Evolutionary conservation across 2,113 vertebrate species (phyloP).

Genomic region (Aleadryas rufinucha): DNA sequence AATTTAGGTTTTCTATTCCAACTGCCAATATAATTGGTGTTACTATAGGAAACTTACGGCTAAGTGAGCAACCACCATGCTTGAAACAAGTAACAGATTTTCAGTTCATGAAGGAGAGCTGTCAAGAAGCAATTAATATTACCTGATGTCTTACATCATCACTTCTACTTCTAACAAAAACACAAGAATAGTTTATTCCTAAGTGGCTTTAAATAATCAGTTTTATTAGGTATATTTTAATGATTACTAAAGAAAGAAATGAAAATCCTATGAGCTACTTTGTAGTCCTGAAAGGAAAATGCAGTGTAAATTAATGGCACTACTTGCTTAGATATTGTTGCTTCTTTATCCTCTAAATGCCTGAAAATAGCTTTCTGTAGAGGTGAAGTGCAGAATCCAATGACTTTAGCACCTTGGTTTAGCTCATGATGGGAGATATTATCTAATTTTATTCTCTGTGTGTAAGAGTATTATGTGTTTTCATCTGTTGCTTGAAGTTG

Average conservation of each 20-base stretch:
- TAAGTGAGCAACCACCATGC: background rate
- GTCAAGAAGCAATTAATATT: background rate
- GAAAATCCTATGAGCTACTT: background rate
- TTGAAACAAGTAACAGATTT: background rate
- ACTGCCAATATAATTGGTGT: background rate
- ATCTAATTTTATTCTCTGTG: background rate
- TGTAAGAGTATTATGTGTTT: background rate
- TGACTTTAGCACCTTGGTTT: background rate
- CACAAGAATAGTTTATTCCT: background rate
- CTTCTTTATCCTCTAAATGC: background rate
- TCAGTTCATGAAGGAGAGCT: background rate
- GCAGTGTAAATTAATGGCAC: background rate
- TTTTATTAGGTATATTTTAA: background rate
- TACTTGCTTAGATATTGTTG: background rate
- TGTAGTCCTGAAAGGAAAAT: background rate
- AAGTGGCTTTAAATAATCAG: background rate
- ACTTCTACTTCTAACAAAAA: background rate
- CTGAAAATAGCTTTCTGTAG: background rate
- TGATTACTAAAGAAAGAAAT: background rate
- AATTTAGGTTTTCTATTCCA: background rate
- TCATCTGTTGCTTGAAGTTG: background rate
- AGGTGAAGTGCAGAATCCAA: background rate
- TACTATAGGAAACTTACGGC: background rate
- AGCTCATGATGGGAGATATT: background rate
- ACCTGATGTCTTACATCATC: background rate